phyloP scores from a whole-genome alignment of 2,797 vertebrate species.

The Gymnothorax javanicus region DNA sequence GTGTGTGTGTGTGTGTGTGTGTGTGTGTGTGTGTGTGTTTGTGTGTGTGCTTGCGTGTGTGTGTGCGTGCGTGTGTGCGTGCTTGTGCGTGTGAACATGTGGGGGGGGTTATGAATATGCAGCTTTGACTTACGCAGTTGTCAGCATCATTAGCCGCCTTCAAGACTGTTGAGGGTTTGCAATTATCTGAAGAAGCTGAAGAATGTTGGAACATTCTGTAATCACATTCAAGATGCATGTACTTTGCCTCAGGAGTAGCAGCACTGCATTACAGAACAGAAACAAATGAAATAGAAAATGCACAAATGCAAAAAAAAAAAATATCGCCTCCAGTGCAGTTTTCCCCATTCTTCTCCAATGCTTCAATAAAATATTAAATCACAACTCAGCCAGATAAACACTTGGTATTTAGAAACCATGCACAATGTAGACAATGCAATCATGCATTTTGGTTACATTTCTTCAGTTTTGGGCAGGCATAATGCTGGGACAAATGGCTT shows the following conservation, averaged over 20 bases:
- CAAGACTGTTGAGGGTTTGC: neutral
- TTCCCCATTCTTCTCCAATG: neutral
- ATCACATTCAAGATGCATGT: neutral
- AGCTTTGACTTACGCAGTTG: neutral
- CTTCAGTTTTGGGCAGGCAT: too few relatives aligned
- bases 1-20: too few relatives aligned
- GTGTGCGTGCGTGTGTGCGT: too few relatives aligned
- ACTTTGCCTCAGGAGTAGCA: neutral
- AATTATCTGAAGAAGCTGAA: slow-evolving; percentile 7
- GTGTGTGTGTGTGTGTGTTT: too few relatives aligned
- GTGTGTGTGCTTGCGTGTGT: too few relatives aligned
- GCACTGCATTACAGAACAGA: neutral
- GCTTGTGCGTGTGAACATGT: too few relatives aligned
- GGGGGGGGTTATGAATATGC: neutral
- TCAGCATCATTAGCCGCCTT: neutral
- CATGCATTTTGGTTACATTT: too few relatives aligned
- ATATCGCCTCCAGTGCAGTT: neutral
- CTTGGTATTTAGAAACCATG: too few relatives aligned
- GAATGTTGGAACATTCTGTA: slow-evolving; percentile 6
- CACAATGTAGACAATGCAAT: too few relatives aligned
- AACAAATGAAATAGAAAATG: slow-evolving; percentile 8
- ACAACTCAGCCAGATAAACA: neutral
- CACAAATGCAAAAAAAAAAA: neutral
- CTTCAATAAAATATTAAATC: neutral
- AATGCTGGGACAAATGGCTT: too few relatives aligned